These are phyloP conservation scores for Ectemnius continuus DNA, from an alignment of 2,888 invertebrate genomes.

Conservation along the genomic window DNA sequence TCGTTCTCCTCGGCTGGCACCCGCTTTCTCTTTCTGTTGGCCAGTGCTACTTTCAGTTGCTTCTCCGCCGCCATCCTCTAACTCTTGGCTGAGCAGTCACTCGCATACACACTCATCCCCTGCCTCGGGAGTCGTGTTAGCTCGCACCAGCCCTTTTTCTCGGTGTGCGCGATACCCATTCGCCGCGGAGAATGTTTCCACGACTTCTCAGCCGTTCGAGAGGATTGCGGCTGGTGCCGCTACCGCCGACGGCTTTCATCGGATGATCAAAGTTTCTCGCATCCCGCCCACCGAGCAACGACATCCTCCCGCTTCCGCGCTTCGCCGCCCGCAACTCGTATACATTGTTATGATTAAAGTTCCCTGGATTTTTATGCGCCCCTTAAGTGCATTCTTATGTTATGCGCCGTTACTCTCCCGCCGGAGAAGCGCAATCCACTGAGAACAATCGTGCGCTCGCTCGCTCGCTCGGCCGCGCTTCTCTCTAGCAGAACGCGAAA, in stretches of 20 bases:
- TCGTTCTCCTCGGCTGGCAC: background rate
- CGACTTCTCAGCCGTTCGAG: conserved; percentile 27
- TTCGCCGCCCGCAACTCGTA: background rate
- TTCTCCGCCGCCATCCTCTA: background rate
- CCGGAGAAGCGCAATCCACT: background rate
- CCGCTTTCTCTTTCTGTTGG: background rate
- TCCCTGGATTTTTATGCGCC: conserved; percentile 36
- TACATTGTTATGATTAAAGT: conserved; percentile 52
- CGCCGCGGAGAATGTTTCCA: background rate
- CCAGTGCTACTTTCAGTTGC: background rate
- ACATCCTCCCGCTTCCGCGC: no score
- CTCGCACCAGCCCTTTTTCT: no score
- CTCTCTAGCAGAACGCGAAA: no score
- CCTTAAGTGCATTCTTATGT: conserved; percentile 50
- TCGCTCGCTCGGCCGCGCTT: no score
- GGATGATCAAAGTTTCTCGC: conserved; percentile 47
- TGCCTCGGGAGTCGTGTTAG: background rate
- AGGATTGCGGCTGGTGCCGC: conserved; percentile 28
- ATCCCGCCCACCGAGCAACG: background rate
- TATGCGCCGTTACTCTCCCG: conserved; percentile 20
- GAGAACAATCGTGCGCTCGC: no score
- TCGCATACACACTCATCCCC: background rate
- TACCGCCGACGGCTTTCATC: conserved; percentile 31
- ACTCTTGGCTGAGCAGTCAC: background rate
- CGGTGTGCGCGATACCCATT: conserved; percentile 8